Evolutionary conservation across 1,140 invertebrate genomes (phyloP), one percentile per base, ranked within the genome.

Genomic region (Heliconius eleuchia): DNA sequence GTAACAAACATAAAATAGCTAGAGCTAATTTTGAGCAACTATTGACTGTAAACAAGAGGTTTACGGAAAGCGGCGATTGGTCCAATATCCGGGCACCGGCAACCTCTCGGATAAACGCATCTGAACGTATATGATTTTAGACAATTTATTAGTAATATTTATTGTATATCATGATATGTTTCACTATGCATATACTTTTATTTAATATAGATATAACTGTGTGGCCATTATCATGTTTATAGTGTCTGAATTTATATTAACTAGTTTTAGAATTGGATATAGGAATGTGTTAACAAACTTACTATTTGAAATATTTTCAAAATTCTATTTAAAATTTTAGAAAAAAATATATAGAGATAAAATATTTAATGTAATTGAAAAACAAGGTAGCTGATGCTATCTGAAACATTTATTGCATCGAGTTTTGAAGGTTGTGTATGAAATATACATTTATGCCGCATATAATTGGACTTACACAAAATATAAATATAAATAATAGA

Each of bases 21-120:
- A 93, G 90, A 82, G 90, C 90, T 3, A 91, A 93, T 80, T 95
- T 95, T 82, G 90, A 92, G 77, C 92, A 94, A 70, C 83, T 95
- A 46, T 82, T 90, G 73, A 74, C 84, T 71, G 88, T 92, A 18
- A 92, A 93, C 80, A 93, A 91, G 81, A 85, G 86, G 2, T 91
- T 89, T 74, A 94, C 91, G 8, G 91, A 93, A 78, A 86, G 85
- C 5, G 91, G 91, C 9, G 87, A 92, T 23, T 94, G 93, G 93
- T 87, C 89, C 42, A 82, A 76, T 9, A 83, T 93, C 1, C 85
- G 88, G 1, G 93, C 91, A 8, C 89, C 91, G 0, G 91, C 92
- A 1, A 55, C 85, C 8, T 88, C 88, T 1, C 85, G 87, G 13
- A 79, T 88, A 7, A 85, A 88, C 23, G 93, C 86, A 13, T 88